Evolutionary conservation across 2,888 invertebrate genomes (phyloP), one percentile per base, ranked within the genome.

Genomic region (Cyclophora punctaria): DNA sequence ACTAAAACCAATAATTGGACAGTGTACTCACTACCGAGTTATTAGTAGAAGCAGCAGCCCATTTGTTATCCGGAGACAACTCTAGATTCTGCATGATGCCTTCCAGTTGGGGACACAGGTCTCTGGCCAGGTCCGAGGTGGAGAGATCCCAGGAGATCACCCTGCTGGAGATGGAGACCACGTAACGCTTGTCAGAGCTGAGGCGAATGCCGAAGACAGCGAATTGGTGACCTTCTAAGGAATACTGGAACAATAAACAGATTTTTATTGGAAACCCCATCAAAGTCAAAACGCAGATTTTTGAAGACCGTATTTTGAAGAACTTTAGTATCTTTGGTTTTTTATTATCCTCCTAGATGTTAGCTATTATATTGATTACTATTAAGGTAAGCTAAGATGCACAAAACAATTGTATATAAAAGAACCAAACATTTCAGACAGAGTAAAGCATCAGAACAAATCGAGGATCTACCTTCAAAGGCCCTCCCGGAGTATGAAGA

Each of bases 401-500:
- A n/a, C n/a, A n/a, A n/a, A n/a, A n/a, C n/a, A n/a, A n/a, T n/a
- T n/a, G n/a, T n/a, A n/a, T 20, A 20, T 20, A 2, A 20, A 20
- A 20, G 20, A 20, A 20, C n/a, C n/a, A n/a, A n/a, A n/a, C n/a
- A n/a, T n/a, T n/a, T n/a, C n/a, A n/a, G n/a, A n/a, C n/a, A 20
- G 20, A 20, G 1, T 1, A 20, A 1, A 20, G 20, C 20, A 20
- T 20, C 20, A 20, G 20, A 20, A 20, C 20, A 20, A 20, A 20
- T 20, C 20, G 20, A 43, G 7, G 43, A 7, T 35, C 34, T 53
- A 95, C 96, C 90, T 99, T 98, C 3, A 99, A 84, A 0, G 99
- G 99, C 2, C 99, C 99, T 45, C 99, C 99, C n/a, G 99, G 99
- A 1, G 99, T 98, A 74, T 99, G 98, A 56, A 98, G 88, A 68